Percentiles rank a stretch among this genome's conserved stretches.
Evolutionary conservation across 2,113 vertebrate genomes (phyloP).

Genomic region (Pica pica): DNA sequence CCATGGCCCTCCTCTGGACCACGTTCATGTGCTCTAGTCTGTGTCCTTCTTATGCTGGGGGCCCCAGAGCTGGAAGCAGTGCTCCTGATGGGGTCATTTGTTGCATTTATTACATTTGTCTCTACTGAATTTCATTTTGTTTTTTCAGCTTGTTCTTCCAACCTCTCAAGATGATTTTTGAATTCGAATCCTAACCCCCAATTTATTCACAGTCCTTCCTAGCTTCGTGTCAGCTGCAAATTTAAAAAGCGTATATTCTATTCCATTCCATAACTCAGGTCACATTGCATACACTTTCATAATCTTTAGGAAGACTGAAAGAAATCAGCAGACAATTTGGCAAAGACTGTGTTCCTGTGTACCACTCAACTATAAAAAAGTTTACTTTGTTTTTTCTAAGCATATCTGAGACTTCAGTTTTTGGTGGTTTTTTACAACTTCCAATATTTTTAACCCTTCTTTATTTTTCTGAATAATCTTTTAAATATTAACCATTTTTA

Average conservation of each 20-base stretch:
- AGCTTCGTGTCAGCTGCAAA: slow-evolving; percentile 16
- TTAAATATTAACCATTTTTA: neutral
- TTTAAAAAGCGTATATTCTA: slow-evolving; percentile 2
- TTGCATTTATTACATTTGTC: neutral
- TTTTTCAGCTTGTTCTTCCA: neutral
- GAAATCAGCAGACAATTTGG: neutral
- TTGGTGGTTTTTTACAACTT: neutral
- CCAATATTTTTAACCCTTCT: neutral
- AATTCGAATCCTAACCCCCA: neutral
- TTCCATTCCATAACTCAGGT: neutral
- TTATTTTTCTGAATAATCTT: neutral
- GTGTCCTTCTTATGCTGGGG: neutral
- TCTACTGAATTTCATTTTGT: neutral
- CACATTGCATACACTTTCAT: neutral
- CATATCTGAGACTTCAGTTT: neutral
- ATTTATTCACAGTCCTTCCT: neutral
- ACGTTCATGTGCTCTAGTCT: fast-evolving
- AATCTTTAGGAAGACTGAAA: neutral
- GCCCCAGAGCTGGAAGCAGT: neutral
- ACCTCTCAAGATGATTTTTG: neutral
- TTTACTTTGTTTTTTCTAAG: neutral
- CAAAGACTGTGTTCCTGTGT: neutral
- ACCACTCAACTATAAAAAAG: neutral
- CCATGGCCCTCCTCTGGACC: neutral
- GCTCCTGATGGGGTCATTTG: neutral